Base-by-base conservation (phyloP, 2,888 invertebrate species). In the Mimachlamys varia region DNA sequence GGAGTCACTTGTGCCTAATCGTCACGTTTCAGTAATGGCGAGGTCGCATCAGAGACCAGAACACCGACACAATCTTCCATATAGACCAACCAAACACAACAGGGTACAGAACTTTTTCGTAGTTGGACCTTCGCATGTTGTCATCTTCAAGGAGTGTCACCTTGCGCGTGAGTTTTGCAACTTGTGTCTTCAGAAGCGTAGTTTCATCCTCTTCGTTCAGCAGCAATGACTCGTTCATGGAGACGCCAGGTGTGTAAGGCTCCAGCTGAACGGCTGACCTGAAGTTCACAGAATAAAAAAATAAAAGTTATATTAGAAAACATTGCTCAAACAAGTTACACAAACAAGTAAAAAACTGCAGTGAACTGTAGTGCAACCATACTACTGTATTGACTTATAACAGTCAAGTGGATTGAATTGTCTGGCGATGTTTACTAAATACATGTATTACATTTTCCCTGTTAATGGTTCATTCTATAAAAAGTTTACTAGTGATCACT, bases 131-230 rank as follows among this genome's bases (percentile, higher is more conserved):
- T 95, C 98, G 98, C 94, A 98, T 97, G 96, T 98, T 98, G 95
- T 99, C 98, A 92, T 98, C 97, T 97, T 99, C 99, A 93, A 99
- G 97, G 12, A 98, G 98, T 97, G 98, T 98, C 15, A 99, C 98
- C 37, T 99, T 98, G 89, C 98, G 97, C 96, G 98, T 98, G 93
- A 99, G 96, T 96, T 98, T 98, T 38, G 98, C 98, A 95, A 99
- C 97, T 90, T 95, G 95, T 44, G 93, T 95, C 44, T 94, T 92
- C 33, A 96, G 87, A 37, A 94, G 93, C 12, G 93, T 94, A 1
- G 94, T 92, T 76, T 95, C 95, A 89, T 94, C 95, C 87, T 95
- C 95, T 37, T 95, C 95, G 55, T 94, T 94, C 37, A 95, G 91
- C 88, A 96, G 91, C 19, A 96, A 92, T 0, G 95, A 94, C 88